Evolutionary conservation across 2,888 invertebrate species (phyloP), one percentile per base, ranked within the genome.

Genomic region (Sphinx pinastri): DNA sequence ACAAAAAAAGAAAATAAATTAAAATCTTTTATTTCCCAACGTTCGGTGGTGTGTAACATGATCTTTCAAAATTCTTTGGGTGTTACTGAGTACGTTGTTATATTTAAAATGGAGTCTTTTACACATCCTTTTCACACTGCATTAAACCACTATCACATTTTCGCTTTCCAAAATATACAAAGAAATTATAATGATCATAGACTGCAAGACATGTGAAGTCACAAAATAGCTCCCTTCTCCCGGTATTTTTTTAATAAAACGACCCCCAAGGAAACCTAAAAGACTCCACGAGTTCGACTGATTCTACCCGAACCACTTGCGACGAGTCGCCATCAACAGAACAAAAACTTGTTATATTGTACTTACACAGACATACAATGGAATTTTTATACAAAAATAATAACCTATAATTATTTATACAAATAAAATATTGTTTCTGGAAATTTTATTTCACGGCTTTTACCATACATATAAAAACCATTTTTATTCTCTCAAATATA

Each of bases 341-440:
- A 68, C 70, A 63, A 63, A 74, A 73, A 75, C 71, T 76, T 75
- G 81, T 72, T 73, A 66, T 69, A 73, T 81, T 81, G 81, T 81
- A 83, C 81, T 78, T 79, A 67, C 71, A 80, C 76, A 76, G 67
- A 76, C 74, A 70, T 77, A 75, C 80, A 80, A 75, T 78, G 77
- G 76, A 81, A 77, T 78, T 73, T 79, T 75, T 77, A 76, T 78
- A 80, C 73, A 74, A 74, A 75, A 76, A 75, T 72, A 76, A 76
- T 52, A 73, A 63, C 49, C 73, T 72, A 69, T 58, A 70, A 70
- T 52, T 60, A 74, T 78, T 71, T 77, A 79, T 76, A 81, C 78
- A 79, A 72, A 73, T 73, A 72, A 71, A 60, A 67, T 67, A 71
- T 71, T 69, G 68, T 71, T 49, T 75, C 70, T 73, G 70, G 70